Evolutionary conservation across 1,140 invertebrate species (phyloP).

Genomic region (Drosophila miranda): DNA sequence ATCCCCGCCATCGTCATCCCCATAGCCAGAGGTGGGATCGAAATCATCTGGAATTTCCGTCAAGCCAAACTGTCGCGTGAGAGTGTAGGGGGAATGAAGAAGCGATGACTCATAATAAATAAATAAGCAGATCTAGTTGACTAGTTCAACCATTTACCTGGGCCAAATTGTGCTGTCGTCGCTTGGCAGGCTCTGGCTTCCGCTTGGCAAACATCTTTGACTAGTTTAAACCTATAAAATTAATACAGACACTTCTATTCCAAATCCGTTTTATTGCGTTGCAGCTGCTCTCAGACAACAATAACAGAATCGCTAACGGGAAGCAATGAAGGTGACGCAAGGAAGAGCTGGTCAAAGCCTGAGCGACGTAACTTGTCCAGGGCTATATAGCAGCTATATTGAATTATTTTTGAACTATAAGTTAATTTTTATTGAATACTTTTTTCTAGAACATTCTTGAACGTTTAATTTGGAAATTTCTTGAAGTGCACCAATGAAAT

Average conservation of each 20-base stretch:
- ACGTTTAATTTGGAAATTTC: too few species aligned
- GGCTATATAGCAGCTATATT: too few species aligned
- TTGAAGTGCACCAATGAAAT: too few species aligned
- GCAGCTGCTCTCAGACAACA: conserved; percentile 42
- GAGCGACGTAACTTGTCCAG: neutral
- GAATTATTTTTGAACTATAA: too few species aligned
- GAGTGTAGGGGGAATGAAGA: conserved; percentile 18
- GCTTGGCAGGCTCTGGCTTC: conserved; percentile 82
- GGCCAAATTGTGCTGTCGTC: conserved; percentile 79
- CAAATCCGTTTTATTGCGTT: conserved; percentile 43
- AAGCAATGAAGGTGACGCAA: conserved; percentile 10
- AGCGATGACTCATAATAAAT: conserved; percentile 64
- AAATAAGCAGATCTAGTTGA: conserved; percentile 39
- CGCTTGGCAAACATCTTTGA: conserved; percentile 83
- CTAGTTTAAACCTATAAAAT: conserved; percentile 7
- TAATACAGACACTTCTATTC: conserved; percentile 2
- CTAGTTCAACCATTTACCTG: conserved; percentile 58
- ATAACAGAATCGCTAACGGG: conserved; percentile 38
- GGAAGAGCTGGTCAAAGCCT: neutral
- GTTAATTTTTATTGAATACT: too few species aligned
- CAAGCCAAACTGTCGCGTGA: conserved; percentile 87
- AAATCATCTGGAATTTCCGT: conserved; percentile 88
- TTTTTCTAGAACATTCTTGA: too few species aligned
- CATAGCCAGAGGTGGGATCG: conserved; percentile 83
- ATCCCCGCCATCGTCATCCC: conserved; percentile 86